Conservation (phyloP, 1,140 invertebrate genomes). For the Lepidotrigona ventralis region DNA sequence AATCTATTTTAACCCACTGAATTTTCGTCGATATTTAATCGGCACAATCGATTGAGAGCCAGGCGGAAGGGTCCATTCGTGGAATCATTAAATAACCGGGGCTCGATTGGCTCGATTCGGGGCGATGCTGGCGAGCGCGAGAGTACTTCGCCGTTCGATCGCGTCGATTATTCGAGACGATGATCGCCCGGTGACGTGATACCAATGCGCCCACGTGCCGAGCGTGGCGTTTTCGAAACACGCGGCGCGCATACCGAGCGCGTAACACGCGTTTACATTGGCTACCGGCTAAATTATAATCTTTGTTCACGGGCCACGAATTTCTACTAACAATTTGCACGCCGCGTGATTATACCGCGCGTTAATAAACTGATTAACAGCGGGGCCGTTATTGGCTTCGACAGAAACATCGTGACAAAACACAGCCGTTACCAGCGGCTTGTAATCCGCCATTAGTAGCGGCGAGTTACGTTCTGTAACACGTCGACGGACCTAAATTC, state of each 20-base stretch:
- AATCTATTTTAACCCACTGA: too few relatives aligned
- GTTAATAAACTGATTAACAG: slow-evolving; percentile 25
- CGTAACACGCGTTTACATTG: slow-evolving; percentile 7
- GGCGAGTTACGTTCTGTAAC: neutral
- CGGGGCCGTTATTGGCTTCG: neutral
- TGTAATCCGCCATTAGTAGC: neutral
- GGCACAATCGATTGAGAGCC: too few relatives aligned
- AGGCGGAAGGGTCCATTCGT: neutral
- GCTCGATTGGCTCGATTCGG: neutral
- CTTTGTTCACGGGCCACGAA: neutral
- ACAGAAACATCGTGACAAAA: slow-evolving; percentile 10
- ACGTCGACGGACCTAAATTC: neutral
- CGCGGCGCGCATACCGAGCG: neutral
- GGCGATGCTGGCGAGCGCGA: neutral
- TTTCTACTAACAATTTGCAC: slow-evolving; percentile 17
- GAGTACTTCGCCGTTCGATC: neutral
- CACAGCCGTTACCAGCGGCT: neutral
- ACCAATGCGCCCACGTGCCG: neutral
- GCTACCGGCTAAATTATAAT: slow-evolving; percentile 15
- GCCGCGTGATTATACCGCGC: neutral
- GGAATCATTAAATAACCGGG: neutral
- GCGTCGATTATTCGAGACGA: slow-evolving; percentile 23
- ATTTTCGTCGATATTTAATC: too few relatives aligned
- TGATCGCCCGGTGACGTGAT: slow-evolving; percentile 1
- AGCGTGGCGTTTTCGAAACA: neutral